Evolutionary conservation across 1,140 invertebrate genomes (phyloP).

Genomic region (Solenopsis fugax): DNA sequence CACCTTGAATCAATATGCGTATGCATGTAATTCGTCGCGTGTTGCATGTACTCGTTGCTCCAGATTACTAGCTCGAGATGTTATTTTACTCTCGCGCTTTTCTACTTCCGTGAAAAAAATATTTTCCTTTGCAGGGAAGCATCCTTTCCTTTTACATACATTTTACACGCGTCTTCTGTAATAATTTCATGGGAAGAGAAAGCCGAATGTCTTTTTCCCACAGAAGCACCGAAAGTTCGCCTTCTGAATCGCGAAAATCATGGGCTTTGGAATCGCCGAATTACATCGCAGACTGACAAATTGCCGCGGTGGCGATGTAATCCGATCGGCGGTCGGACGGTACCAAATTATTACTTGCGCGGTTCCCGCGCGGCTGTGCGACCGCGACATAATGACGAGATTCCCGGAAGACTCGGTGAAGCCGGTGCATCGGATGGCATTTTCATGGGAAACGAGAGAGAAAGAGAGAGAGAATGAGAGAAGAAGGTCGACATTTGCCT

Average conservation of each 20-base stretch:
- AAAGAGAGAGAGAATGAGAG: background rate
- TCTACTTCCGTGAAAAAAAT: background rate
- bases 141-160: too few species aligned
- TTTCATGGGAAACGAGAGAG: constrained; percentile 12
- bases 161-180: background rate
- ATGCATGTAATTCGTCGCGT: background rate
- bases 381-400: constrained; percentile 53
- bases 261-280: constrained; percentile 19
- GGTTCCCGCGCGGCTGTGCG: constrained; percentile 21
- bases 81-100: background rate
- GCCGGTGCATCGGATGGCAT: constrained; percentile 23
- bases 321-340: constrained; percentile 44
- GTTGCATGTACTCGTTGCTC: background rate
- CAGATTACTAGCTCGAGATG: background rate
- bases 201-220: background rate
- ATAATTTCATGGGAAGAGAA: constrained; percentile 1
- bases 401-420: constrained; percentile 62
- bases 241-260: background rate
- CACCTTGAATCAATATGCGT: background rate
- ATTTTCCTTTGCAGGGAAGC: background rate
- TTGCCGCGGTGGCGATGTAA: constrained; percentile 47
- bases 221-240: background rate
- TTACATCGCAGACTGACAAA: constrained; percentile 60
- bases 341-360: constrained; percentile 63
- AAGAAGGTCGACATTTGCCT: constrained; percentile 7